Conservation (phyloP, 1,140 invertebrate genomes). For the Heliothis subflexa region DNA sequence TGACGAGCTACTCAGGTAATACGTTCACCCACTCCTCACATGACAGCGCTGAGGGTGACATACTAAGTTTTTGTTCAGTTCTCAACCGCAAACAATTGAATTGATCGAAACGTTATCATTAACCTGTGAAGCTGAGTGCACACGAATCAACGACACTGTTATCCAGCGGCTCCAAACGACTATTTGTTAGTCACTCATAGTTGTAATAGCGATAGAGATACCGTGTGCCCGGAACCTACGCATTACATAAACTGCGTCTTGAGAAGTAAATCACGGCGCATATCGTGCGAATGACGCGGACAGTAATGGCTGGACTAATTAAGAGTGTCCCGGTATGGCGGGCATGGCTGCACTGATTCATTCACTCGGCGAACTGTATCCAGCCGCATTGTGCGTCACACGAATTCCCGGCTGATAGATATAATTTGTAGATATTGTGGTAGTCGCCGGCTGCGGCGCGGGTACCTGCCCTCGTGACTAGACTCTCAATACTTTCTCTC, state of each 20-base stretch:
- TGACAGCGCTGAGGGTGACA: background rate
- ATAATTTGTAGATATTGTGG: background rate
- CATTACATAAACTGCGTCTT: background rate
- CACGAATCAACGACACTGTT: background rate
- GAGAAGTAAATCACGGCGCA: background rate
- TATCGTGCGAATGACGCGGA: conserved; percentile 2
- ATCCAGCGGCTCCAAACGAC: no score
- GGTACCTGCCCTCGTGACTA: background rate
- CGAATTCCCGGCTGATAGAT: background rate
- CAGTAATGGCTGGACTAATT: conserved; percentile 14
- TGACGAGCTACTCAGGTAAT: background rate
- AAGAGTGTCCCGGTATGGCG: background rate
- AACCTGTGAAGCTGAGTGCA: background rate
- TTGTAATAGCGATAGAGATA: background rate
- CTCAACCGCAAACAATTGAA: background rate
- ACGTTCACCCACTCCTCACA: background rate
- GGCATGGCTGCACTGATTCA: conserved; percentile 10
- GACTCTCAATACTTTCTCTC: background rate
- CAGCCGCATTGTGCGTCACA: background rate
- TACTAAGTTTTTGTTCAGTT: background rate
- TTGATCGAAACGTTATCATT: background rate
- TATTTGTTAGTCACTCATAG: background rate
- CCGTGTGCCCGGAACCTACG: background rate
- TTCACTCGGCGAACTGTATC: conserved; percentile 6
- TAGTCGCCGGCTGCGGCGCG: no score